These are phyloP conservation scores for Martes martes DNA, from an alignment of 2,113 vertebrate genomes.

Conservation along the genomic window DNA sequence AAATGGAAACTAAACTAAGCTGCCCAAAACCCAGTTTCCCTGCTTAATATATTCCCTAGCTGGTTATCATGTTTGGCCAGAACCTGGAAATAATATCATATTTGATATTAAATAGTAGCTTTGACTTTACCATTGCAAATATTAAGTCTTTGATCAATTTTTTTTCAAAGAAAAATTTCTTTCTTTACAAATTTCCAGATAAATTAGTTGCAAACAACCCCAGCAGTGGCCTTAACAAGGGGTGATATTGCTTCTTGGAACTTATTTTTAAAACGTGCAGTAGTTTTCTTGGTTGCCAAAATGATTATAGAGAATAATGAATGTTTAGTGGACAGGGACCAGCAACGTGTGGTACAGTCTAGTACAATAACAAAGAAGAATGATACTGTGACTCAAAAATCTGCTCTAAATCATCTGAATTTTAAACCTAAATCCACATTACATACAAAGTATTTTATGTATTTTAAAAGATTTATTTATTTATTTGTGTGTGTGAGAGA, in stretches of 20 bases:
- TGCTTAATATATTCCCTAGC: background rate
- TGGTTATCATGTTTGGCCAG: background rate
- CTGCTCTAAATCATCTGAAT: background rate
- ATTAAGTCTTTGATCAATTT: background rate
- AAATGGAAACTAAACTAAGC: background rate
- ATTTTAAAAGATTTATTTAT: background rate
- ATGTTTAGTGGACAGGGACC: background rate
- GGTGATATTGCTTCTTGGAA: background rate
- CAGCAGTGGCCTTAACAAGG: rapidly evolving
- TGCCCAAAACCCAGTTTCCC: background rate
- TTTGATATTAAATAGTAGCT: background rate
- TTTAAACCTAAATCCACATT: background rate
- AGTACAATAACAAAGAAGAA: background rate
- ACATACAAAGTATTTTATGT: background rate
- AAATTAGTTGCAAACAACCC: background rate
- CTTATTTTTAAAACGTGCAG: background rate
- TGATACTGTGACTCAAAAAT: background rate
- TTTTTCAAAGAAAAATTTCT: background rate
- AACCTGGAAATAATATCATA: background rate
- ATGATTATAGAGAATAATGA: background rate
- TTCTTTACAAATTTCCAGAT: background rate
- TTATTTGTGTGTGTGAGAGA: background rate
- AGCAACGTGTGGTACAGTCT: background rate
- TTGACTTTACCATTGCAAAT: background rate
- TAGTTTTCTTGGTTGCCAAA: background rate